Base-by-base conservation (phyloP, 2,888 invertebrate genomes). In the Slavum lentiscoides region DNA sequence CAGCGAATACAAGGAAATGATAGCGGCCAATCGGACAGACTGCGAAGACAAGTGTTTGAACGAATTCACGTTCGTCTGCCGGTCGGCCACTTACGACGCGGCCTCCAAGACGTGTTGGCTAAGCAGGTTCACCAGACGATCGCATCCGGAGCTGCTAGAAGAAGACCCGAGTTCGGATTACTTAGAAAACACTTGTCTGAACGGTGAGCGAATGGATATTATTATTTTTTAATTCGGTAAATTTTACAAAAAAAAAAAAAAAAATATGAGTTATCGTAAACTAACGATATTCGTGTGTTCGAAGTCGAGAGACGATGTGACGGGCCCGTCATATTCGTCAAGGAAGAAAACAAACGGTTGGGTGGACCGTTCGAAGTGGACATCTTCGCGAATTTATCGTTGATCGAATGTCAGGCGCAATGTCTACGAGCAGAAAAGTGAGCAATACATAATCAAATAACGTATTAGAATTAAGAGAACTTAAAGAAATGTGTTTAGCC, bases 321-420 rank as follows among this genome's bases (percentile, higher is more conserved):
- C 85, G 95, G 95, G 0, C 87, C 94, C 70, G 92, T 94, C 3
- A 94, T 95, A 13, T 95, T 95, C 85, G 93, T 95, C 55, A 95
- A 95, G 87, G 95, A 95, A 88, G 94, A 94, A 87, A 94, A 94
- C 86, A 94, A 94, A 86, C 90, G 94, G 55, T 89, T 95, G 9
- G 93, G 94, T 43, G 95, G 95, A 66, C 94, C 95, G 8, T 95
- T 95, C 86, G 94, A 95, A 87, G 94, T 94, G 59, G 95, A 95
- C 85, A 91, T 94, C 59, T 94, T 94, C 85, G 93, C 92, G 69
- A 94, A 95, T 85, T 90, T 95, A 87, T 94, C 94, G 6, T 87
- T 95, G 83, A 93, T 94, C 84, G 95, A 95, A 88, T 95, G 95
- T 85, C 94, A 95, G 86, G 91, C 92, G 4, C 92, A 94, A 90